These are phyloP conservation scores for Dasyornis broadbenti DNA, from an alignment of 2,113 vertebrate genomes.

Conservation along the genomic window DNA sequence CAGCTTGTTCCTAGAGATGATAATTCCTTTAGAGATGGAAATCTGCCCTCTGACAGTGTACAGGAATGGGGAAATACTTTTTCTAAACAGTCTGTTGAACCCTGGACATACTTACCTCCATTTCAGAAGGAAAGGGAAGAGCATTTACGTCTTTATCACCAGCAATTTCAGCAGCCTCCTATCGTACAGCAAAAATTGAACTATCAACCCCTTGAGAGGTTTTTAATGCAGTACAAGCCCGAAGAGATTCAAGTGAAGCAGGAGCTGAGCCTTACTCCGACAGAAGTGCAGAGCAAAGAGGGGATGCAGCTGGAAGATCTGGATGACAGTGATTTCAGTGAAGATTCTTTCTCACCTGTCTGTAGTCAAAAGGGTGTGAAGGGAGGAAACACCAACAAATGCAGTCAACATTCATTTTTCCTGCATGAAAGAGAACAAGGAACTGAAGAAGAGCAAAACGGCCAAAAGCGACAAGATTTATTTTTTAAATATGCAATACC, in stretches of 20 bases:
- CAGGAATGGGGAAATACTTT: not conserved
- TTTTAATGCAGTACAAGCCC: conserved; percentile 56
- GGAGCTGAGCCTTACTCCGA: not conserved
- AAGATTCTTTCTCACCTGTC: conserved; percentile 74
- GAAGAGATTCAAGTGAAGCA: conserved; percentile 36
- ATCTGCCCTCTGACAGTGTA: not conserved
- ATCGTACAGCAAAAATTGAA: conserved; percentile 70
- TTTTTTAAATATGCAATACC: conserved; percentile 11
- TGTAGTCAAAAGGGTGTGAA: conserved; percentile 41
- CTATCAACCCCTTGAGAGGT: conserved; percentile 67
- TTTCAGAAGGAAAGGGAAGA: conserved; percentile 77
- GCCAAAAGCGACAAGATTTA: conserved; percentile 28
- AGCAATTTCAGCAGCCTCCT: conserved; percentile 84
- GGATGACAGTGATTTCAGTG: conserved; percentile 80
- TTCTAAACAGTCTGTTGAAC: not conserved
- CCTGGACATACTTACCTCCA: not conserved
- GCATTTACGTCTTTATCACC: conserved; percentile 83
- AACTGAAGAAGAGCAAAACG: not conserved
- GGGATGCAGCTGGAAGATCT: conserved; percentile 64
- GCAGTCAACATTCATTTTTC: conserved; percentile 66
- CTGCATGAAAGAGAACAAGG: conserved; percentile 66
- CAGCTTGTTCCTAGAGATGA: conserved; percentile 46
- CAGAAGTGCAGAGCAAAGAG: conserved; percentile 20
- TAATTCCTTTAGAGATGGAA: not conserved
- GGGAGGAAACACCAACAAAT: not conserved